These are phyloP conservation scores for Blomia tropicalis DNA, from an alignment of 2,888 invertebrate species.

Conservation along the genomic window DNA sequence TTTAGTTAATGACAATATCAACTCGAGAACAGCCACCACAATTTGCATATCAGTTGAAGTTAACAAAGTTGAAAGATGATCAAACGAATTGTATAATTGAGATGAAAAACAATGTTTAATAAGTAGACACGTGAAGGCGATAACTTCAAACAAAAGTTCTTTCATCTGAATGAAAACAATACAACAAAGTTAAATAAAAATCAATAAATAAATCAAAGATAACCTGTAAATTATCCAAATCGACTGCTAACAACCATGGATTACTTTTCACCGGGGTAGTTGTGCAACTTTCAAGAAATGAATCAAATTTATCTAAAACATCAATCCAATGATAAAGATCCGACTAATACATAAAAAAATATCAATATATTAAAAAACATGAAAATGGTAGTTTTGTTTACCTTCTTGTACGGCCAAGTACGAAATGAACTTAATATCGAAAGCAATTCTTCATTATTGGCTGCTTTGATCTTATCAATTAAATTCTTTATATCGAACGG, in stretches of 20 bases:
- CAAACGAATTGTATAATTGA: neutral
- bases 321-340: slow-evolving; percentile 51
- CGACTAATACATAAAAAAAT: neutral
- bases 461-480: neutral
- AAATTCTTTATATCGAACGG: neutral
- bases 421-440: neutral
- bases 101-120: neutral
- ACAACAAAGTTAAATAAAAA: neutral
- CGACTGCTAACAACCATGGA: neutral
- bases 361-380: neutral
- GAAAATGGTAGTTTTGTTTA: neutral
- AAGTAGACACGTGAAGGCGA: neutral
- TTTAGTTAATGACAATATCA: neutral
- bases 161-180: neutral
- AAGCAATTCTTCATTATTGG: neutral
- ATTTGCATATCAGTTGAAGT: neutral
- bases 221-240: neutral
- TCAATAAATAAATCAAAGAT: neutral
- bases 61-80: neutral
- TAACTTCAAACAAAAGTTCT: neutral
- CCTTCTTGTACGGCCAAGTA: neutral
- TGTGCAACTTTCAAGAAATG: slow-evolving; percentile 21
- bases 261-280: neutral
- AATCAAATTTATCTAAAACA: slow-evolving; percentile 48
- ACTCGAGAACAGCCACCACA: neutral